Base-by-base conservation (phyloP, 1,140 invertebrate genomes). In the Drosophila lacteicornis region DNA sequence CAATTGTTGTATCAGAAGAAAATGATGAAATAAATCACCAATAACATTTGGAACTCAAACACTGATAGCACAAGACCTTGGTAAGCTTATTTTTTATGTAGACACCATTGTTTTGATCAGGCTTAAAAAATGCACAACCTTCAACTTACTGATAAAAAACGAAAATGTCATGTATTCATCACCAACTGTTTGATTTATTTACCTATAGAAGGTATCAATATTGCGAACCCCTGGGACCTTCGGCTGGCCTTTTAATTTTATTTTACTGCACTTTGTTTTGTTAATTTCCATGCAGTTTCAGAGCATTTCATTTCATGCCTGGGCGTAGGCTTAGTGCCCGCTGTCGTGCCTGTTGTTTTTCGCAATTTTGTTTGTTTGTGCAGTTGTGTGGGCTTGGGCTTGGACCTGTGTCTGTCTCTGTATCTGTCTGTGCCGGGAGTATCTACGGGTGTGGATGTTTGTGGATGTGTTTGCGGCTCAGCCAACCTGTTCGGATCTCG, bases 201-300 rank as follows among this genome's bases (percentile, higher is more conserved):
- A 19, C 19, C 19, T 40, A n/a, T 56, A 56, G 0, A 56, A 51
- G 70, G 70, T 73, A 74, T 74, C 46, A n/a, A 6, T 3, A 15
- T 17, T 8, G 3, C 67, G 70, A 73, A 60, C 30, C 55, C 43
- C 4, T 47, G 36, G 19, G n/a, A 22, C 13, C 5, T 7, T 13
- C 27, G 25, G 30, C 45, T 11, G n/a, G 38, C 62, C 67, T 38
- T 51, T 59, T 71, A 25, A 42, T 38, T 70, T 47, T 70, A 19
- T 60, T 73, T 59, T 45, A 30, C 43, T 73, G 30, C 63, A 70
- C 27, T 74, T 74, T 25, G 46, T 73, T 73, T 74, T 74, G 68
- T 74, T 74, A 73, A 74, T 74, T 74, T 74, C 53, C 68, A 73
- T 60, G 70, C 70, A 74, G 45, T 74, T 73, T 73, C 53, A 51